Conservation (phyloP, 2,113 vertebrate genomes). For the Corydoras sp. region DNA sequence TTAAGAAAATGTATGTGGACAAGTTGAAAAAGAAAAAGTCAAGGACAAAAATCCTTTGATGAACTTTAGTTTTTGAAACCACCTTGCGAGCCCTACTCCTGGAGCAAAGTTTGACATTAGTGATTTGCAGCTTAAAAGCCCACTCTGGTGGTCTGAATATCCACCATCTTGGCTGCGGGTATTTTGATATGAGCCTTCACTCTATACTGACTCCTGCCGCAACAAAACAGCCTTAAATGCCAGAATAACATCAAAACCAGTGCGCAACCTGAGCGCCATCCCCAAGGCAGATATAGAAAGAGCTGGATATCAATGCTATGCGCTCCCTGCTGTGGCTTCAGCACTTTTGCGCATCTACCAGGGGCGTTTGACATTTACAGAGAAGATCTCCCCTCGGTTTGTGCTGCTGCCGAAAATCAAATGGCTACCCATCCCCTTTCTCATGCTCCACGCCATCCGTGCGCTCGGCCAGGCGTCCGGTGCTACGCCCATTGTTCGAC, state of each 20-base stretch:
- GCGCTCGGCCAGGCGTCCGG: conserved; percentile 60
- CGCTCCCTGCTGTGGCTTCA: conserved; percentile 24
- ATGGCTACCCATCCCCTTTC: conserved; percentile 59
- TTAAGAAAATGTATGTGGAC: no score
- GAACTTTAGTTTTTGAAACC: neutral
- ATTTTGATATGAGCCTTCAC: conserved; percentile 56
- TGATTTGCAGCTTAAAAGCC: neutral
- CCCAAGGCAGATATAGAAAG: conserved; percentile 13
- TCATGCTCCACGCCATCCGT: conserved; percentile 49
- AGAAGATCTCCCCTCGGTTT: conserved; percentile 61
- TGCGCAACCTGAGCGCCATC: no score
- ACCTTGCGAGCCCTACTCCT: no score
- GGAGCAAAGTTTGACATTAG: no score
- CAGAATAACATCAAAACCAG: conserved; percentile 16
- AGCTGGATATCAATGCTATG: conserved; percentile 23
- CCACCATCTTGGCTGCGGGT: conserved; percentile 75
- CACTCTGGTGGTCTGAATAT: conserved; percentile 12
- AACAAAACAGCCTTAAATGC: conserved; percentile 46
- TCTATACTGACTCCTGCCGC: conserved; percentile 16
- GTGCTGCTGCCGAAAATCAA: conserved; percentile 69
- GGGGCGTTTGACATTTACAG: conserved; percentile 70
- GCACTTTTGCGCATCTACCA: conserved; percentile 57
- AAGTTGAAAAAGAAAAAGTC: no score
- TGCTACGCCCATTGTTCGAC: conserved; percentile 70
- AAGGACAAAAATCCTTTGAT: neutral